phyloP scores from a whole-genome alignment of 2,888 invertebrate species.

The Heliconius ethilla region DNA sequence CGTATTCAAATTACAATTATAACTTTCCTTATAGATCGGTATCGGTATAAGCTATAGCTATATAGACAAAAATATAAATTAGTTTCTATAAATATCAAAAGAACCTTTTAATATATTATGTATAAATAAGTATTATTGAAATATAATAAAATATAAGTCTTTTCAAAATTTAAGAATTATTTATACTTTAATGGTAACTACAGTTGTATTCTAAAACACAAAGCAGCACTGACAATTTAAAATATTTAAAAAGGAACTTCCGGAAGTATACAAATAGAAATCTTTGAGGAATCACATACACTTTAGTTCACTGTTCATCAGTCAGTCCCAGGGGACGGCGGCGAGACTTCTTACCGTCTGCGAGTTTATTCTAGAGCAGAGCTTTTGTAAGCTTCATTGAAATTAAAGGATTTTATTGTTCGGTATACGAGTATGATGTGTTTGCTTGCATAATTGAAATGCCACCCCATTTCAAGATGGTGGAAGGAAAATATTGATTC shows the following conservation, averaged over 20 bases:
- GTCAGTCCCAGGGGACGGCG: slow-evolving; percentile 20
- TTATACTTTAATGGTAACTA: not conserved
- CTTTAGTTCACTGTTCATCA: slow-evolving; percentile 28
- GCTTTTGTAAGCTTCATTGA: slow-evolving; percentile 26
- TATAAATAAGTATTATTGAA: not conserved
- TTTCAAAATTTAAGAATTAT: not conserved
- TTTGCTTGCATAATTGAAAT: slow-evolving; percentile 24
- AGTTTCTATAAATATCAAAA: not conserved
- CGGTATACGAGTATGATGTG: slow-evolving; percentile 7
- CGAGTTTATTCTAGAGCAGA: slow-evolving; percentile 24
- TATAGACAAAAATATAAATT: not conserved
- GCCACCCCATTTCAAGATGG: not conserved
- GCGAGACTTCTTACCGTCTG: slow-evolving; percentile 26
- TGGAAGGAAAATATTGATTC: slow-evolving; percentile 3
- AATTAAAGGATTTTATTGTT: slow-evolving; percentile 24
- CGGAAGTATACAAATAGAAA: slow-evolving; percentile 23
- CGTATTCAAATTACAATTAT: no score
- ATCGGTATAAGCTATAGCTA: no score
- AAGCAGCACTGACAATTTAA: slow-evolving; percentile 13
- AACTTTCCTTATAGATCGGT: no score
- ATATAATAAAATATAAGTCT: no score
- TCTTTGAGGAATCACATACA: slow-evolving; percentile 27
- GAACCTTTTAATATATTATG: not conserved
- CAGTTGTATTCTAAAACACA: not conserved
- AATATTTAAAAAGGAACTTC: slow-evolving; percentile 20